Conservation (phyloP, 2,113 vertebrate genomes). For the Prolemur simus region DNA sequence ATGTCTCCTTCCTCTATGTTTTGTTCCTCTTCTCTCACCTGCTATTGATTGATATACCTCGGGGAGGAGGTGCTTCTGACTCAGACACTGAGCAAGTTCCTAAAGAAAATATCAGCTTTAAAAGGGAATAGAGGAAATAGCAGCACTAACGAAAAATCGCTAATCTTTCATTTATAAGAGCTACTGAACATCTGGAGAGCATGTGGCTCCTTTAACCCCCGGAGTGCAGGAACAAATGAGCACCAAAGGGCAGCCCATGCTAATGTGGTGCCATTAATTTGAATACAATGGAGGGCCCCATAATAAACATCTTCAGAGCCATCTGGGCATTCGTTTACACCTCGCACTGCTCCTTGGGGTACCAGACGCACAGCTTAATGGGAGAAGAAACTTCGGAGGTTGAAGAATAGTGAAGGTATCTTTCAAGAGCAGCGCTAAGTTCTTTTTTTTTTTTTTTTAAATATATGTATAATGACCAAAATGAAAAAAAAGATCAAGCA, state of each 20-base stretch:
- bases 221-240: constrained; percentile 85
- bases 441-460: too few species aligned
- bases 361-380: constrained; percentile 12
- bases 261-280: constrained; percentile 84
- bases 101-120: constrained; percentile 87
- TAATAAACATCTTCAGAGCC: constrained; percentile 79
- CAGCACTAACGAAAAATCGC: constrained; percentile 82
- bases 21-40: constrained; percentile 79
- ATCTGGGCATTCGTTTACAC: constrained; percentile 77
- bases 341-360: constrained; percentile 61
- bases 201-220: constrained; percentile 83
- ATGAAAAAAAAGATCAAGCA: neutral
- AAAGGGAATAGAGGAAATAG: constrained; percentile 82
- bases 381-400: constrained; percentile 67
- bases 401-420: constrained; percentile 63
- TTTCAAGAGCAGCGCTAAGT: constrained; percentile 20
- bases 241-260: constrained; percentile 85
- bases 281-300: constrained; percentile 81
- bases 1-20: constrained; percentile 74
- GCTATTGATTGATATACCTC: constrained; percentile 87
- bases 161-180: constrained; percentile 87
- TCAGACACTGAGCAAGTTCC: constrained; percentile 85
- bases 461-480: neutral
- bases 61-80: constrained; percentile 85
- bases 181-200: constrained; percentile 86